Evolutionary conservation across 2,113 vertebrate genomes (phyloP).

Genomic region (Cololabis saira): DNA sequence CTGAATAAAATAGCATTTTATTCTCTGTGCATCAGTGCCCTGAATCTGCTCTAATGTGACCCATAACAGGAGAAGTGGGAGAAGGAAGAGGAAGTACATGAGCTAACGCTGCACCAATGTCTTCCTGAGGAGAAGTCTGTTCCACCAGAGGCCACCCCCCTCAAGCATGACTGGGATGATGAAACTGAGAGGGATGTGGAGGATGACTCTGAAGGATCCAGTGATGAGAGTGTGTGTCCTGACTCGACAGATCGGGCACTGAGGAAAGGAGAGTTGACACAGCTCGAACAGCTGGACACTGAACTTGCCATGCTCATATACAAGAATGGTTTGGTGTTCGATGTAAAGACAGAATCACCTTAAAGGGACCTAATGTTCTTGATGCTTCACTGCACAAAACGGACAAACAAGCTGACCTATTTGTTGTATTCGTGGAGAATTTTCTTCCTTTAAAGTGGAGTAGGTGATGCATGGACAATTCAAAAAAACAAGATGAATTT

Average conservation of each 20-base stretch:
- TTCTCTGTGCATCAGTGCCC: background rate
- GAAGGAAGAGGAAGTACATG: slow-evolving; percentile 60
- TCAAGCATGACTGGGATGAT: background rate
- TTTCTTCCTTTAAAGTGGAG: too few relatives aligned
- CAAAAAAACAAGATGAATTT: too few relatives aligned
- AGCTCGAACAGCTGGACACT: slow-evolving; percentile 40
- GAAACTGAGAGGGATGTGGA: slow-evolving; percentile 7
- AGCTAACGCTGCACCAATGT: slow-evolving; percentile 44
- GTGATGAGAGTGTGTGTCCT: slow-evolving; percentile 10
- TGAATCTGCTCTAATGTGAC: slow-evolving; percentile 13
- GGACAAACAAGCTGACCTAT: background rate
- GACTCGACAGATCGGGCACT: slow-evolving; percentile 29
- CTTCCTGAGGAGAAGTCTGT: slow-evolving; percentile 14
- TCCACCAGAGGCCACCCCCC: background rate
- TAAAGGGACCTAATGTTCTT: background rate
- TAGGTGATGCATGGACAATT: too few relatives aligned
- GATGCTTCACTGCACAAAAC: slow-evolving; percentile 1
- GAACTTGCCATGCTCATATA: slow-evolving; percentile 64
- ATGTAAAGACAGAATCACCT: slow-evolving; percentile 54
- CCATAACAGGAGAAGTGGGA: slow-evolving; percentile 47
- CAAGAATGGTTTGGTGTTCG: slow-evolving; percentile 73
- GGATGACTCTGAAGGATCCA: slow-evolving; percentile 11
- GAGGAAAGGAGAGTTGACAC: slow-evolving; percentile 18
- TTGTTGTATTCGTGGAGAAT: too few relatives aligned
- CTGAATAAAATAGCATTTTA: too few relatives aligned